Conservation (phyloP, 2,888 invertebrate species). For the Clanis bilineata region DNA sequence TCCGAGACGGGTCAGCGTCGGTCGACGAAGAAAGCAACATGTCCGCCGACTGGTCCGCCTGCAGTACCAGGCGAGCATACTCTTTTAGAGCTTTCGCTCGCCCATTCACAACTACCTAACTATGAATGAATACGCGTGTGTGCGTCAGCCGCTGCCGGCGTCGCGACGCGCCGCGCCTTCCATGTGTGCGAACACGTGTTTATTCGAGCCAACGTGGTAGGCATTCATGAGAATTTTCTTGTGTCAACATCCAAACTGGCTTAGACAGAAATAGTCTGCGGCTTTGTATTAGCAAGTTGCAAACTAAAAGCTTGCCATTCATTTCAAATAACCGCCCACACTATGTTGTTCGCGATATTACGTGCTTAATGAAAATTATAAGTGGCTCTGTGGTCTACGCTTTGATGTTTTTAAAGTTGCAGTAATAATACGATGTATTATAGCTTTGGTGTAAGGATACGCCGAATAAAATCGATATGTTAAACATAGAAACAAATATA, state of each 20-base stretch:
- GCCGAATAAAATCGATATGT: background rate
- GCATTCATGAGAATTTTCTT: slow-evolving; percentile 80
- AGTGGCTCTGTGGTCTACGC: background rate
- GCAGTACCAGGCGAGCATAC: slow-evolving; percentile 68
- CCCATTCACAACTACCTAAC: slow-evolving; percentile 55
- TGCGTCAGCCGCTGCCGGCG: slow-evolving; percentile 48
- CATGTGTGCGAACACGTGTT: slow-evolving; percentile 67
- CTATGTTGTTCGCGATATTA: slow-evolving; percentile 18
- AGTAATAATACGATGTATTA: background rate
- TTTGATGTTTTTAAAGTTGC: background rate
- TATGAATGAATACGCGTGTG: slow-evolving; percentile 61
- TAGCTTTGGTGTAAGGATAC: too few species aligned
- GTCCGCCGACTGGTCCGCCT: slow-evolving; percentile 66
- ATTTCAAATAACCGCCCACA: slow-evolving; percentile 28
- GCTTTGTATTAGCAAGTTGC: slow-evolving; percentile 71
- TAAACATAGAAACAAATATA: too few species aligned
- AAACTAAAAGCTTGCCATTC: slow-evolving; percentile 34
- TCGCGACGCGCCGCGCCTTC: slow-evolving; percentile 31
- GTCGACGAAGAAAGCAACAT: slow-evolving; percentile 55
- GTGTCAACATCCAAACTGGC: slow-evolving; percentile 72
- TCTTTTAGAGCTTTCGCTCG: slow-evolving; percentile 60
- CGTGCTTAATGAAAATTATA: slow-evolving; percentile 17
- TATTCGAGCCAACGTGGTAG: slow-evolving; percentile 69
- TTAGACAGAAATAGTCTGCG: slow-evolving; percentile 70
- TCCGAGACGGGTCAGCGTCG: background rate